Conservation (phyloP, 2,888 invertebrate genomes). For the Oxycera nigricornis region DNA sequence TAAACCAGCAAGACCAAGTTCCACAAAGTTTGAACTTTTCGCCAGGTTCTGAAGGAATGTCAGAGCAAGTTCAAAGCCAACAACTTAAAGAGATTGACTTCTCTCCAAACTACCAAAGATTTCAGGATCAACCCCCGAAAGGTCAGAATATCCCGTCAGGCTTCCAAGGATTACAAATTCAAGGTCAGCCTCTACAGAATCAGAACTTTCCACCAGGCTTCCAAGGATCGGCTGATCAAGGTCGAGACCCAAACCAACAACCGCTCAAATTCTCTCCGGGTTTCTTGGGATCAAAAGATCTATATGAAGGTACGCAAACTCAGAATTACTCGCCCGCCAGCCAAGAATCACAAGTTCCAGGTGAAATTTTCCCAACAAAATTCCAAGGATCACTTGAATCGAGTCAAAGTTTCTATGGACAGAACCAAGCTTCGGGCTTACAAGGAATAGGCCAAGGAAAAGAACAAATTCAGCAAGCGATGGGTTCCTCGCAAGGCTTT, state of each 20-base stretch:
- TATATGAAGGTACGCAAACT: background rate
- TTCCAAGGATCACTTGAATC: too few species aligned
- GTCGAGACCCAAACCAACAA: background rate
- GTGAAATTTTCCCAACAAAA: background rate
- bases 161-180: background rate
- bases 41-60: background rate
- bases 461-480: background rate
- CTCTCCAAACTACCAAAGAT: too few species aligned
- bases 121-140: background rate
- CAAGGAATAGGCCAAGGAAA: background rate
- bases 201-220: background rate
- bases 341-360: background rate
- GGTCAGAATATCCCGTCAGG: background rate
- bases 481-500: background rate
- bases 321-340: background rate
- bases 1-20: background rate
- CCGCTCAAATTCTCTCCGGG: too few species aligned
- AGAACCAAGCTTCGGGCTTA: background rate
- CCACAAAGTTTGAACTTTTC: background rate
- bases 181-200: slow-evolving; percentile 2
- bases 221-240: background rate
- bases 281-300: background rate
- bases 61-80: background rate
- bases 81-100: too few species aligned
- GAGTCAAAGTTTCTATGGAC: background rate